A percentile compares a stretch with the other conserved stretches of the same genome.
phyloP scores from a whole-genome alignment of 2,113 vertebrate species.

The Lutjanus erythropterus region DNA sequence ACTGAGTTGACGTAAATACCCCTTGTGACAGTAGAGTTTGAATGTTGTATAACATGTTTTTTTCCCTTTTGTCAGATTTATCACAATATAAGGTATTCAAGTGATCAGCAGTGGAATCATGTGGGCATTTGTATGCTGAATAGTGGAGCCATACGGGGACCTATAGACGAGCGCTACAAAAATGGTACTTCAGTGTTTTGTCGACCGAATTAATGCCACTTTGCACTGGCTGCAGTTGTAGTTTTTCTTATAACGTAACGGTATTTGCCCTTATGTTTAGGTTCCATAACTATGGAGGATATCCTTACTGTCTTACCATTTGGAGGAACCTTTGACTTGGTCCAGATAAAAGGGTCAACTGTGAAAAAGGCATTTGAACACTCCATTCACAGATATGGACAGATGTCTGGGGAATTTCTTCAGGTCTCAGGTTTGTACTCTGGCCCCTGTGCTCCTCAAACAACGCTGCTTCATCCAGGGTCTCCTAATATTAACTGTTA shows the following conservation, averaged over 20 bases:
- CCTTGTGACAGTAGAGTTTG: background rate
- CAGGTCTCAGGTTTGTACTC: conserved; percentile 89
- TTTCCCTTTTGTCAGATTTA: conserved; percentile 83
- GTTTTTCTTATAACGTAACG: background rate
- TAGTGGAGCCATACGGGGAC: conserved; percentile 87
- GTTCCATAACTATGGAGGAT: conserved; percentile 90
- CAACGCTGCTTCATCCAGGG: background rate
- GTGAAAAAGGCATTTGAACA: conserved; percentile 92
- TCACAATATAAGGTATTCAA: conserved; percentile 85
- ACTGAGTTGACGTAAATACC: no score
- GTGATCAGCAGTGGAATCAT: conserved; percentile 89
- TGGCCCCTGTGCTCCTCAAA: background rate
- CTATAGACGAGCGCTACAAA: conserved; percentile 87
- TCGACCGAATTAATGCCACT: background rate
- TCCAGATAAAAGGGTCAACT: conserved; percentile 90
- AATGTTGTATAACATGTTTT: background rate
- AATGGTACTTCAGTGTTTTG: conserved; percentile 82
- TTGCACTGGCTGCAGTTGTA: background rate
- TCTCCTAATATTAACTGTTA: background rate
- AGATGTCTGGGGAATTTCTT: conserved; percentile 90
- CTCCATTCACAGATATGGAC: conserved; percentile 87
- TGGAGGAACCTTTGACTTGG: conserved; percentile 90
- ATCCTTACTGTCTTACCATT: conserved; percentile 91
- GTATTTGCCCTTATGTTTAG: conserved; percentile 72
- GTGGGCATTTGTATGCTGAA: conserved; percentile 92